phyloP scores from a whole-genome alignment of 2,888 invertebrate species.

The Heterodera filipjevi region DNA sequence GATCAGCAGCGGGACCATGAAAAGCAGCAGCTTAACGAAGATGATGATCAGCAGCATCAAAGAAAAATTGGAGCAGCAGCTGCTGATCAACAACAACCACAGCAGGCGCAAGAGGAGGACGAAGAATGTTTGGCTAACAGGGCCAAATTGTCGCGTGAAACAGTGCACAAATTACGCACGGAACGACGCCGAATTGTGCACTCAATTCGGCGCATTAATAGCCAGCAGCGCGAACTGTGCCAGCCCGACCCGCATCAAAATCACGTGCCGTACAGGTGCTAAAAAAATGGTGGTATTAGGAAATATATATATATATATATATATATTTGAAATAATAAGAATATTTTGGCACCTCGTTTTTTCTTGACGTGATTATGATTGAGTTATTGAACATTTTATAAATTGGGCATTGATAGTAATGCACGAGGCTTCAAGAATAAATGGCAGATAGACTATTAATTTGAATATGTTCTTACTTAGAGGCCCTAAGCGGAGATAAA shows the following conservation, averaged over 20 bases:
- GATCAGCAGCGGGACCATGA: background rate
- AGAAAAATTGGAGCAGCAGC: background rate
- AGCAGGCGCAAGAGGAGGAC: background rate
- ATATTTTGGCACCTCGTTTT: too few species aligned
- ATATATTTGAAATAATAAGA: too few species aligned
- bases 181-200: conserved; percentile 17
- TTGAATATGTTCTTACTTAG: too few species aligned
- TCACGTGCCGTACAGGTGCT: conserved; percentile 23
- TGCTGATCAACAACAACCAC: background rate
- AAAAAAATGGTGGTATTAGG: too few species aligned
- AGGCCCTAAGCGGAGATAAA: too few species aligned
- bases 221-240: conserved; percentile 14
- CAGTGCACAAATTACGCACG: background rate
- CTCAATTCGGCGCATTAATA: conserved; percentile 19
- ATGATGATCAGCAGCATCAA: background rate
- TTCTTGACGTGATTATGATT: too few species aligned
- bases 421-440: too few species aligned
- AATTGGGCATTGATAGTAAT: too few species aligned
- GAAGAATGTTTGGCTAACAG: conserved; percentile 23
- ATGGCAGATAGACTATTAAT: too few species aligned
- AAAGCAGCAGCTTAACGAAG: background rate
- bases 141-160: conserved; percentile 7
- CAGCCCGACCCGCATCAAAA: background rate
- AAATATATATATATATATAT: too few species aligned
- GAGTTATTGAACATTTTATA: too few species aligned